These are phyloP conservation scores for Torymus texanus DNA, from an alignment of 2,888 invertebrate species.

Conservation along the genomic window DNA sequence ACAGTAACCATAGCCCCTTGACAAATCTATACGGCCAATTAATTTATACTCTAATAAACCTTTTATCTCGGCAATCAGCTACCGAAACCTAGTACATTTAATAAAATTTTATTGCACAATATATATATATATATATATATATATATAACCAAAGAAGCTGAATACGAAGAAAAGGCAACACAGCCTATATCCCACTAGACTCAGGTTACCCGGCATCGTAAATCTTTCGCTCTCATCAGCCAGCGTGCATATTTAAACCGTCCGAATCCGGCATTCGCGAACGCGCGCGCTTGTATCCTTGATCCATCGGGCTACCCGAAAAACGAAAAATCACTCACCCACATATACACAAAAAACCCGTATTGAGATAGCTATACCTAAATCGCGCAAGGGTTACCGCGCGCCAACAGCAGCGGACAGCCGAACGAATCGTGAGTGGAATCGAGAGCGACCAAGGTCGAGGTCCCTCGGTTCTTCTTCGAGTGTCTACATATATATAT, in stretches of 20 bases:
- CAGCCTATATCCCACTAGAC: neutral
- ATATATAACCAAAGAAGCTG: neutral
- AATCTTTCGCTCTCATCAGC: constrained; percentile 15
- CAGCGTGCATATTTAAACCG: neutral
- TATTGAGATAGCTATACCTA: too few relatives aligned
- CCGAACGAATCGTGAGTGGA: constrained; percentile 42
- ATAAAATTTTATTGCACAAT: constrained; percentile 25
- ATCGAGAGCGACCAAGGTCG: constrained; percentile 42
- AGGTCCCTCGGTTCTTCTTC: constrained; percentile 10
- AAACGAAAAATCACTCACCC: too few relatives aligned
- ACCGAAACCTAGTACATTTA: constrained; percentile 10
- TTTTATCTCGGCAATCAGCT: constrained; percentile 22
- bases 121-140: constrained; percentile 1
- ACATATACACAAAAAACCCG: too few relatives aligned
- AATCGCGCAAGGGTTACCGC: too few relatives aligned
- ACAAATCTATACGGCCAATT: neutral
- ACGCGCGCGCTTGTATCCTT: neutral
- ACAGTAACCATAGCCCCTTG: too few relatives aligned
- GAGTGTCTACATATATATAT: too few relatives aligned
- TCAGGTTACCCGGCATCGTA: constrained; percentile 21
- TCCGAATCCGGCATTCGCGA: constrained; percentile 1
- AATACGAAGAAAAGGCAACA: too few relatives aligned
- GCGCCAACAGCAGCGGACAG: neutral
- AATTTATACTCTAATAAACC: constrained; percentile 33
- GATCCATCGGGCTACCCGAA: neutral